Percentiles rank a stretch among this genome's conserved stretches.
These are phyloP conservation scores for Urosaurus nigricauda DNA, from an alignment of 2,797 vertebrate species.

Conservation along the genomic window DNA sequence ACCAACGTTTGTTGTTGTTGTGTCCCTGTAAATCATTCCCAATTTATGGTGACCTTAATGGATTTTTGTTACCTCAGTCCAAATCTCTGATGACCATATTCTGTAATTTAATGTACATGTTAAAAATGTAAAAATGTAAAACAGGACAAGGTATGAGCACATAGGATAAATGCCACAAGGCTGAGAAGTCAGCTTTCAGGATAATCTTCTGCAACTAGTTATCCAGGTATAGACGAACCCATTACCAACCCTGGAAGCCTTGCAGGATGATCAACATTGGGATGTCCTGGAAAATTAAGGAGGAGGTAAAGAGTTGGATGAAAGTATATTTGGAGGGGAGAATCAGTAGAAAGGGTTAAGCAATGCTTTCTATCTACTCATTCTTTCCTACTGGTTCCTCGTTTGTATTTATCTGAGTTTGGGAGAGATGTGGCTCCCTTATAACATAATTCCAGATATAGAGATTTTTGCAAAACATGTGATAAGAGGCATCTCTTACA, in stretches of 20 bases:
- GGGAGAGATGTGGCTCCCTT: background rate
- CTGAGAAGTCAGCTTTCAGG: no score
- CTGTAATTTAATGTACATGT: background rate
- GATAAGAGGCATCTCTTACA: background rate
- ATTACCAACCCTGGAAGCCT: background rate
- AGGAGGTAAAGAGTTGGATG: background rate
- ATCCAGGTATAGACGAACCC: background rate
- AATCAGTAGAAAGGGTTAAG: background rate
- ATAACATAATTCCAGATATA: background rate
- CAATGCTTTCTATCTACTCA: background rate
- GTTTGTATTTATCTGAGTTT: background rate
- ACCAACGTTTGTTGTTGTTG: no score
- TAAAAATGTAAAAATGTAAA: background rate
- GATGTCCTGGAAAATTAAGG: background rate
- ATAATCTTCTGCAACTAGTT: background rate
- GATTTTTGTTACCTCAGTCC: no score
- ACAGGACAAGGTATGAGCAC: background rate
- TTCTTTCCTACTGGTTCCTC: background rate
- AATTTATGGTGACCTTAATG: no score
- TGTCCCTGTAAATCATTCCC: no score
- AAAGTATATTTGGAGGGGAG: background rate
- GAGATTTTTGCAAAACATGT: background rate
- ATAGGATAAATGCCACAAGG: background rate
- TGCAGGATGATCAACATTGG: background rate
- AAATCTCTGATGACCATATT: no score